Conservation (phyloP, 2,797 vertebrate species). For the Carapus acus region DNA sequence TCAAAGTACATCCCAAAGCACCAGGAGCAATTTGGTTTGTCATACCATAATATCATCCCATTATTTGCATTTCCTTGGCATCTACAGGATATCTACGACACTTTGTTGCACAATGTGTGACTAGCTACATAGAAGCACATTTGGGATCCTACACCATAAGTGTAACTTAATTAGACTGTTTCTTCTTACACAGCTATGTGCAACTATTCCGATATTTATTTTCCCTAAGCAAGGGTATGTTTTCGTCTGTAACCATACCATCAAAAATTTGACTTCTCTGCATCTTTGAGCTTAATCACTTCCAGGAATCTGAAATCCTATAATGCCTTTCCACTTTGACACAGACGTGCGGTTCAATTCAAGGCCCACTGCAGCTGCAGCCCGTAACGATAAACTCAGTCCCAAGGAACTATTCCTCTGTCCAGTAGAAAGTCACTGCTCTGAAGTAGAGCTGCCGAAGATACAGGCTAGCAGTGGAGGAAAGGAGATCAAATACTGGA, state of each 20-base stretch:
- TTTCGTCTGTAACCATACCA: constrained; percentile 11
- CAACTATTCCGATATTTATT: neutral
- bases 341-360: constrained; percentile 11
- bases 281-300: constrained; percentile 21
- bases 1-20: too few relatives aligned
- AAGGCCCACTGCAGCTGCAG: constrained; percentile 22
- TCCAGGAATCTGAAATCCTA: constrained; percentile 16
- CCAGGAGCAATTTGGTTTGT: too few relatives aligned
- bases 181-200: neutral
- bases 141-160: too few relatives aligned
- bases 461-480: constrained; percentile 17
- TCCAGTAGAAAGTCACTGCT: constrained; percentile 13
- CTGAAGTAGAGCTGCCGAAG: constrained; percentile 16
- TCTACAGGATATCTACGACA: too few relatives aligned
- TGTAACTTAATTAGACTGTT: too few relatives aligned
- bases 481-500: constrained; percentile 11
- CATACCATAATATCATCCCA: too few relatives aligned
- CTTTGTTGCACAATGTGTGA: too few relatives aligned
- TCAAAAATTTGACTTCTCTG: constrained; percentile 14
- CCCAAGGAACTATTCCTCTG: constrained; percentile 15
- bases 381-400: constrained; percentile 18
- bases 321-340: constrained; percentile 9
- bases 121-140: too few relatives aligned
- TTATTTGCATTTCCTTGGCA: too few relatives aligned
- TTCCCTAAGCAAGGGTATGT: constrained; percentile 3